phyloP scores from a whole-genome alignment of 2,113 vertebrate genomes.

The Rhinoderma darwinii region DNA sequence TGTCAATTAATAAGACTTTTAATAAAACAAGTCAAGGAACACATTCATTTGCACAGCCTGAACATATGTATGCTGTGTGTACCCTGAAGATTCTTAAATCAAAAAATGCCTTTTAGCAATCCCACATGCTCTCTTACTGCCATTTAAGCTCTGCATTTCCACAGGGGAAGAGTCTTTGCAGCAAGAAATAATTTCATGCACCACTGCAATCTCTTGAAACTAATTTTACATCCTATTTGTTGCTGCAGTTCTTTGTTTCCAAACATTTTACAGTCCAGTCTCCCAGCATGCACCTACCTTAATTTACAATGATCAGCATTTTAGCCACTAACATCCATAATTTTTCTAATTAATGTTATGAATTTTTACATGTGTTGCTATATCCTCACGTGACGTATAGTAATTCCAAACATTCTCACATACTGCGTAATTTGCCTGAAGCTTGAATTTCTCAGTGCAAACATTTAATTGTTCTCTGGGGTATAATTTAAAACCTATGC shows the following conservation, averaged over 20 bases:
- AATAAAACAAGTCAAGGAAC: conserved; percentile 30
- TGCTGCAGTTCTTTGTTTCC: conserved; percentile 67
- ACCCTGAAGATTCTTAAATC: conserved; percentile 57
- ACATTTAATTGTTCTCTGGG: conserved; percentile 62
- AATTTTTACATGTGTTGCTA: conserved; percentile 62
- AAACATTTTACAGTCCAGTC: conserved; percentile 62
- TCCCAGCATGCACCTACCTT: conserved; percentile 18
- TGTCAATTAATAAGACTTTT: conserved; percentile 48
- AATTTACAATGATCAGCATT: conserved; percentile 51
- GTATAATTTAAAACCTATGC: conserved; percentile 55
- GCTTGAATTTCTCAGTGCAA: conserved; percentile 62
- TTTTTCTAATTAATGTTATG: conserved; percentile 64
- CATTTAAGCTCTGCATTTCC: conserved; percentile 67
- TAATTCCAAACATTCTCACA: conserved; percentile 31
- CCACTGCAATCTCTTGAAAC: conserved; percentile 81
- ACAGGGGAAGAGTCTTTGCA: conserved; percentile 74
- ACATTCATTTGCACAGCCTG: conserved; percentile 16
- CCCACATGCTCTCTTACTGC: conserved; percentile 67
- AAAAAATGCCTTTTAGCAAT: conserved; percentile 29
- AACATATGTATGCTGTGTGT: conserved; percentile 17
- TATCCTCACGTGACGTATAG: conserved; percentile 5
- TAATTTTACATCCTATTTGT: conserved; percentile 77
- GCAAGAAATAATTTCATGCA: conserved; percentile 87
- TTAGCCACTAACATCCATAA: conserved; percentile 62
- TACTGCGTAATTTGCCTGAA: conserved; percentile 57